Percentiles rank a stretch among this genome's conserved stretches.
Conservation (phyloP, 2,888 invertebrate genomes). For the Caenorhabditis japonica region DNA sequence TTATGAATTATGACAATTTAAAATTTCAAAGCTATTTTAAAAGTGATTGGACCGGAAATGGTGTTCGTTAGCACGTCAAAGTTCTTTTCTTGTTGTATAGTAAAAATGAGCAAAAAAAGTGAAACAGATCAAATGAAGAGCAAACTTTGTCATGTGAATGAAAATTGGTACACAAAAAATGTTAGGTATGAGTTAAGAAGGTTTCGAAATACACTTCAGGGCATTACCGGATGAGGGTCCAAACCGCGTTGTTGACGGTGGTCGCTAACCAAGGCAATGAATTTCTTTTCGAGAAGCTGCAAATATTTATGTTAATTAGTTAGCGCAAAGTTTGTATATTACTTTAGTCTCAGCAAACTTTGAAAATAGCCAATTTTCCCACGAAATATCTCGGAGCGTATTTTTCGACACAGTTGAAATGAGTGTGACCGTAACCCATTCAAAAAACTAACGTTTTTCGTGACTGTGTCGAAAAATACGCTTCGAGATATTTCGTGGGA, state of each 20-base stretch:
- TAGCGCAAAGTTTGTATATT: no score
- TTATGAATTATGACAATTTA: neutral
- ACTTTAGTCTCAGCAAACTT: no score
- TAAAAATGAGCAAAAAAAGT: neutral
- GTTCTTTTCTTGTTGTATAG: no score
- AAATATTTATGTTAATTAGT: no score
- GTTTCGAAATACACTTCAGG: neutral
- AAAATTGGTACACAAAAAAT: slow-evolving; percentile 1
- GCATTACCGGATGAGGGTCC: slow-evolving; percentile 51
- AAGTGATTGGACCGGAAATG: neutral
- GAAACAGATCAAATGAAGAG: no score
- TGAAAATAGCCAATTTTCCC: no score
- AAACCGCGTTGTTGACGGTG: slow-evolving; percentile 44
- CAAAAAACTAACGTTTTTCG: no score
- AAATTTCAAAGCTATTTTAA: neutral
- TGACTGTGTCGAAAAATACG: no score
- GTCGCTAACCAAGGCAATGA: slow-evolving; percentile 64
- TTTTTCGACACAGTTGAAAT: no score
- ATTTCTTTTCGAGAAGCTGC: slow-evolving; percentile 68
- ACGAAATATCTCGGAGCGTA: no score
- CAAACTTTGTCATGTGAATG: neutral
- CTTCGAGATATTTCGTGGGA: no score
- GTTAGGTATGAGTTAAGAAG: slow-evolving; percentile 1
- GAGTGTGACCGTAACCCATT: no score
- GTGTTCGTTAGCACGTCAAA: neutral